Percentiles rank a stretch among this genome's conserved stretches.
Conservation (phyloP, 1,140 invertebrate species). For the Drosophila ercepeae region DNA sequence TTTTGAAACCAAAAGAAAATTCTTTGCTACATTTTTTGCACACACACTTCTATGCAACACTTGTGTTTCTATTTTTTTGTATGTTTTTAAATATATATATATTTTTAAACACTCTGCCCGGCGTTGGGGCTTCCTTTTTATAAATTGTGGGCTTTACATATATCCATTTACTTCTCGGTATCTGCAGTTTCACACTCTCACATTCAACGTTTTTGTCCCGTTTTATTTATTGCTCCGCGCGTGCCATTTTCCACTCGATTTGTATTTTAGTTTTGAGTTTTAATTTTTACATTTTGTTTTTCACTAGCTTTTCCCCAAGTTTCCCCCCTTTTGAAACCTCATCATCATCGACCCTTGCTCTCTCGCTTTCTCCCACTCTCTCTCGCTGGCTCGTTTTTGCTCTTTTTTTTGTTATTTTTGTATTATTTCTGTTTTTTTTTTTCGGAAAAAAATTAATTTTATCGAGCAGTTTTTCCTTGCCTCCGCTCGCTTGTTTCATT, state of each 20-base stretch:
- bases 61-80: slow-evolving; percentile 20
- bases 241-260: slow-evolving; percentile 63
- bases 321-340: slow-evolving; percentile 17
- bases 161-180: slow-evolving; percentile 44
- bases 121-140: slow-evolving; percentile 35
- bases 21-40: slow-evolving; percentile 39
- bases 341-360: slow-evolving; percentile 9
- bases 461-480: slow-evolving; percentile 58
- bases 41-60: background rate
- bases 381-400: slow-evolving; percentile 9
- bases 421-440: slow-evolving; percentile 45
- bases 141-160: slow-evolving; percentile 25
- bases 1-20: slow-evolving; percentile 66
- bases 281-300: background rate
- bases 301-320: slow-evolving; percentile 5
- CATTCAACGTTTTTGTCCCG: background rate
- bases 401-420: slow-evolving; percentile 57
- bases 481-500: slow-evolving; percentile 77
- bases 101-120: slow-evolving; percentile 54
- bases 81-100: slow-evolving; percentile 14
- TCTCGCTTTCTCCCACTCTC: background rate
- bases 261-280: slow-evolving; percentile 22
- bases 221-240: slow-evolving; percentile 69
- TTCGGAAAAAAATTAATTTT: slow-evolving; percentile 26
- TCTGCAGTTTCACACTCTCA: slow-evolving; percentile 17